Percentiles rank a stretch among this genome's conserved stretches.
These are phyloP conservation scores for Acheta domesticus DNA, from an alignment of 2,888 invertebrate genomes.

Conservation along the genomic window DNA sequence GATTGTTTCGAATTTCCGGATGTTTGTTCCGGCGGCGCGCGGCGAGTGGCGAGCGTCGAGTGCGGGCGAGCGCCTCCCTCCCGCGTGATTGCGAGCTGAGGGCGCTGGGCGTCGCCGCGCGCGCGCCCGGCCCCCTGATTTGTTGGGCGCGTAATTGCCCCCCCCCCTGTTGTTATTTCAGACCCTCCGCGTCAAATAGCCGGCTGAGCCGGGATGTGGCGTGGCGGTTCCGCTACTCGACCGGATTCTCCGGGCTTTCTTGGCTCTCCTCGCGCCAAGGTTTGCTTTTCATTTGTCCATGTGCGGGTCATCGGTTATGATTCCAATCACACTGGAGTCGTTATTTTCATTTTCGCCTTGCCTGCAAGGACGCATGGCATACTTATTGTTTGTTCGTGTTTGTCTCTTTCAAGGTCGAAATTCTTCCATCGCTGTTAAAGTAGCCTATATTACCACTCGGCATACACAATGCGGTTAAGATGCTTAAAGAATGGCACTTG, in stretches of 20 bases:
- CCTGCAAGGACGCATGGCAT: too few species aligned
- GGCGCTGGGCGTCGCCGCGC: neutral
- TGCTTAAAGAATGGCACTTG: too few species aligned
- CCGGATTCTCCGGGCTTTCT: neutral
- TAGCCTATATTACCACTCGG: too few species aligned
- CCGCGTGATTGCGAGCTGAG: neutral
- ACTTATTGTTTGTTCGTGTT: too few species aligned
- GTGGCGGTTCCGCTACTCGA: neutral
- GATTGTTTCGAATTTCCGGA: conserved; percentile 18
- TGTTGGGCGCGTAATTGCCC: neutral
- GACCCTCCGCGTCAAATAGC: too few species aligned
- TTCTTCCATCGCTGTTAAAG: too few species aligned
- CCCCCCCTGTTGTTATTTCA: too few species aligned
- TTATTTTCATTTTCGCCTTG: too few species aligned
- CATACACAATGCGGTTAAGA: too few species aligned
- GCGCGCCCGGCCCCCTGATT: neutral
- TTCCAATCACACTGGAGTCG: neutral
- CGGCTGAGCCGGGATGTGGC: too few species aligned
- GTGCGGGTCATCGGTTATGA: neutral
- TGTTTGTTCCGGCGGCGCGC: neutral
- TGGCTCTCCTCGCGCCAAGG: neutral
- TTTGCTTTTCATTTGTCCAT: neutral
- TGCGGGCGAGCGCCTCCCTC: conserved; percentile 3
- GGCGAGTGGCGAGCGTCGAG: neutral
- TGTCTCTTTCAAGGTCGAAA: too few species aligned